These are phyloP conservation scores for Psittacara wagleri DNA, from an alignment of 2,113 vertebrate genomes.

Conservation along the genomic window DNA sequence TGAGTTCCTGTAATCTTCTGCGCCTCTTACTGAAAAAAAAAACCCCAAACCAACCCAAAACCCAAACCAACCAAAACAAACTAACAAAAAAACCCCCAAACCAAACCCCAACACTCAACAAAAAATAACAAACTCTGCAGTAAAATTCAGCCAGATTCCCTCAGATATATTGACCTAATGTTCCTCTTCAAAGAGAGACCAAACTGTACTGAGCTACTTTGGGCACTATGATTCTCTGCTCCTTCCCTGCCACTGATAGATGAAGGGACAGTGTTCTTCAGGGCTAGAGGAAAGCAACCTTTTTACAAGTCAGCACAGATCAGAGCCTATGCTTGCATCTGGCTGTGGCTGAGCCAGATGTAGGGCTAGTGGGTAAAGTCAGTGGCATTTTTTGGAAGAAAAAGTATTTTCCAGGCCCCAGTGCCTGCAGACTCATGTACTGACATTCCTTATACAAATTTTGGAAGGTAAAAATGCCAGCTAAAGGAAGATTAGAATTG, in stretches of 20 bases:
- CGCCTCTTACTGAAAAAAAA: background rate
- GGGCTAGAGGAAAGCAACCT: background rate
- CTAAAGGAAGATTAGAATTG: background rate
- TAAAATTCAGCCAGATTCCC: background rate
- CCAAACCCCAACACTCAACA: background rate
- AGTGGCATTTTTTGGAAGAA: background rate
- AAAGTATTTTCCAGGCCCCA: background rate
- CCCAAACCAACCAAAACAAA: background rate
- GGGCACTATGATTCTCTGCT: background rate
- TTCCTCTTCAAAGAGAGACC: background rate
- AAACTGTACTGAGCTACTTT: background rate
- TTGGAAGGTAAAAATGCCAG: background rate
- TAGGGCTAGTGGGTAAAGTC: background rate
- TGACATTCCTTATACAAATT: background rate
- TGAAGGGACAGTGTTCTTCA: background rate
- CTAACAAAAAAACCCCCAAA: background rate
- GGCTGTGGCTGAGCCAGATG: background rate
- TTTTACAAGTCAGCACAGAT: background rate
- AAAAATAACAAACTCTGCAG: background rate
- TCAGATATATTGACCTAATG: background rate
- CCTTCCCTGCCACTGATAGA: background rate
- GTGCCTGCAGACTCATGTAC: background rate
- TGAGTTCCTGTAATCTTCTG: background rate
- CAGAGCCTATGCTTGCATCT: no score
- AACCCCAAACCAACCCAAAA: background rate